These are phyloP conservation scores for Monoplex corrugatus DNA, from an alignment of 2,888 invertebrate species.

Conservation along the genomic window DNA sequence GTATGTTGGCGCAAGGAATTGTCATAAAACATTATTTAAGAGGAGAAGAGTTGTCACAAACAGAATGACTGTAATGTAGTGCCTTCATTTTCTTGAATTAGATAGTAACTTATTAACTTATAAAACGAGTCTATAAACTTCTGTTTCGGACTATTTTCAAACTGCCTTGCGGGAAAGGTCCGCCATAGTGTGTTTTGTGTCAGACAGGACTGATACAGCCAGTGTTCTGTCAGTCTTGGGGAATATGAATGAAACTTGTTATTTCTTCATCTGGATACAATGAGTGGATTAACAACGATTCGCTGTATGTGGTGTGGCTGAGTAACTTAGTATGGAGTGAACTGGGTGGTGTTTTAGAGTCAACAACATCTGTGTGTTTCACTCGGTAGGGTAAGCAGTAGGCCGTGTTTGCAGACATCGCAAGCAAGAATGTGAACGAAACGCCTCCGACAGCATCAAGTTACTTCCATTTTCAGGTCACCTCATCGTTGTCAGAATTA, in stretches of 20 bases:
- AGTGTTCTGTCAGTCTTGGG: background rate
- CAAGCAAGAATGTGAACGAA: too few relatives aligned
- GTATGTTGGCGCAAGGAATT: background rate
- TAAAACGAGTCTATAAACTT: background rate
- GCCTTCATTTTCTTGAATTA: background rate
- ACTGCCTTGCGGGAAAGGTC: conserved; percentile 59
- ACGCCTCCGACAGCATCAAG: too few relatives aligned
- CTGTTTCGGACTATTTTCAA: conserved; percentile 57
- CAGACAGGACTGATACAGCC: background rate
- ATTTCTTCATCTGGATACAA: background rate
- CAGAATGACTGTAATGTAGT: background rate
- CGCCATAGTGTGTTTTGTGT: conserved; percentile 54
- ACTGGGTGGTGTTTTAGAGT: background rate
- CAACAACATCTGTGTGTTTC: background rate
- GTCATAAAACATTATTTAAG: background rate
- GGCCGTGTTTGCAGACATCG: too few relatives aligned
- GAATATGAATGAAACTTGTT: conserved; percentile 38
- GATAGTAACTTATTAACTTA: background rate
- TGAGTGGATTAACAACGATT: background rate
- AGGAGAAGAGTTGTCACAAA: too few relatives aligned
- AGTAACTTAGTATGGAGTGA: background rate
- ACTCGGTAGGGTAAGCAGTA: too few relatives aligned
- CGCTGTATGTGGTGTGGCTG: background rate
- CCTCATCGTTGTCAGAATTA: too few relatives aligned
- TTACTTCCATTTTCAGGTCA: too few relatives aligned